Conservation (phyloP, 1,140 invertebrate genomes). For the Amphibalanus amphitrite region DNA sequence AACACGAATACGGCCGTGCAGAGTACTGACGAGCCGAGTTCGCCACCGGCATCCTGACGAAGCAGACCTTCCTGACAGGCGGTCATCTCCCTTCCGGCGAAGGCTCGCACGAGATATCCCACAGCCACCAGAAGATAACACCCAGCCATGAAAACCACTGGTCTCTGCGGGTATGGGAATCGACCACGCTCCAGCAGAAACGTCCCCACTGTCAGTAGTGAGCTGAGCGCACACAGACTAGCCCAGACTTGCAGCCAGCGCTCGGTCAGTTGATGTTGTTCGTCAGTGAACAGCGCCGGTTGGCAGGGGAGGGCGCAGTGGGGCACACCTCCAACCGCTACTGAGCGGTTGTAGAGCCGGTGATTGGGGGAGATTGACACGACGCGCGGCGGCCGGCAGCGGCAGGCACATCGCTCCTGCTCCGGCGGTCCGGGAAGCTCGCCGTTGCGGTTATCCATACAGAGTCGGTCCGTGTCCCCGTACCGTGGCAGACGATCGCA, state of each 20-base stretch:
- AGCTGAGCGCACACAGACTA: conserved; percentile 33
- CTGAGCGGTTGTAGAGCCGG: conserved; percentile 37
- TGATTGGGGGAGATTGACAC: conserved; percentile 35
- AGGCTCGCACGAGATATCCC: conserved; percentile 67
- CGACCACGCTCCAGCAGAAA: conserved; percentile 42
- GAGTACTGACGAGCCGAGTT: conserved; percentile 23
- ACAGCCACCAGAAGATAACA: conserved; percentile 89
- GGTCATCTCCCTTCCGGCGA: conserved; percentile 49
- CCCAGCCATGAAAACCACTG: conserved; percentile 83
- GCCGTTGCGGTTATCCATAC: conserved; percentile 64
- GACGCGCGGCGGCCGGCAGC: conserved; percentile 55
- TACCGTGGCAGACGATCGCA: conserved; percentile 74
- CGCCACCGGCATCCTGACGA: conserved; percentile 26
- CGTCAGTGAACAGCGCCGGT: conserved; percentile 58
- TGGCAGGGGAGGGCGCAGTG: conserved; percentile 85
- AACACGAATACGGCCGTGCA: conserved; percentile 75
- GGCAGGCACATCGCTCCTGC: conserved; percentile 42
- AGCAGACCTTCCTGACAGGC: conserved; percentile 55
- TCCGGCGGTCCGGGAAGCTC: not conserved
- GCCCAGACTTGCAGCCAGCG: conserved; percentile 40
- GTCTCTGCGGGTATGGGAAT: conserved; percentile 64
- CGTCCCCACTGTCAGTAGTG: conserved; percentile 40
- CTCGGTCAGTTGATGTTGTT: conserved; percentile 73
- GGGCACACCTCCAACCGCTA: conserved; percentile 46
- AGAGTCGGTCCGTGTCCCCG: conserved; percentile 58